These are phyloP conservation scores for Latrodectus geometricus DNA, from an alignment of 1,140 invertebrate species.

Conservation along the genomic window DNA sequence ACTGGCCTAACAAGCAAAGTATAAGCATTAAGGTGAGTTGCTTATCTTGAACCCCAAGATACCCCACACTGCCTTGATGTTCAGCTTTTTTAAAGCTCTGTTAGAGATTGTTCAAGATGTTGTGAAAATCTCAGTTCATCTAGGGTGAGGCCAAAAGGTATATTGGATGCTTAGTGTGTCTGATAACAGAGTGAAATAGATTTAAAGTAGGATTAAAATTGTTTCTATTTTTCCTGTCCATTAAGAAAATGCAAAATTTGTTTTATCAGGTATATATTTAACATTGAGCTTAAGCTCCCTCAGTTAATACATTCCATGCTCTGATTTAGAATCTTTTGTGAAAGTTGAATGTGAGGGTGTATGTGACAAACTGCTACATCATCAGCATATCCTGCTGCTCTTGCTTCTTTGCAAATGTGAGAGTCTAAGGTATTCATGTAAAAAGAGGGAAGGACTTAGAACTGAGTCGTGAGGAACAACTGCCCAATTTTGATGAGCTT, in stretches of 20 bases:
- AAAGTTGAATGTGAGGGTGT: neutral
- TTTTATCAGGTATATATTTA: neutral
- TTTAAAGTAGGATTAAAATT: conserved; percentile 9
- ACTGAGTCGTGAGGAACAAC: neutral
- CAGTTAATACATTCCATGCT: conserved; percentile 9
- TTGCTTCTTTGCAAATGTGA: neutral
- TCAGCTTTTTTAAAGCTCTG: conserved; percentile 5
- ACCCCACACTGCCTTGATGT: neutral
- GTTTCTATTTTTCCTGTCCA: conserved; percentile 1
- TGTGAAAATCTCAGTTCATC: conserved; percentile 21
- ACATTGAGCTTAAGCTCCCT: neutral
- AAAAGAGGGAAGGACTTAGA: too few relatives aligned
- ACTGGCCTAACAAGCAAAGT: neutral
- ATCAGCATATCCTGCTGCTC: neutral
- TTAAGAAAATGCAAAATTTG: conserved; percentile 2
- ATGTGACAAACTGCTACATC: neutral
- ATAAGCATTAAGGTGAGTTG: neutral
- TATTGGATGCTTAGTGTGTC: neutral
- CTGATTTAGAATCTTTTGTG: neutral
- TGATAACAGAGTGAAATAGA: neutral
- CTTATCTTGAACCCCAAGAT: neutral
- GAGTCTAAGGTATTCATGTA: too few relatives aligned
- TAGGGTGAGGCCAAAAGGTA: neutral
- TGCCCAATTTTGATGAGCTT: neutral
- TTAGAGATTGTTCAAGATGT: conserved; percentile 3